phyloP scores from a whole-genome alignment of 2,797 vertebrate genomes.

The Gymnothorax reevesii region DNA sequence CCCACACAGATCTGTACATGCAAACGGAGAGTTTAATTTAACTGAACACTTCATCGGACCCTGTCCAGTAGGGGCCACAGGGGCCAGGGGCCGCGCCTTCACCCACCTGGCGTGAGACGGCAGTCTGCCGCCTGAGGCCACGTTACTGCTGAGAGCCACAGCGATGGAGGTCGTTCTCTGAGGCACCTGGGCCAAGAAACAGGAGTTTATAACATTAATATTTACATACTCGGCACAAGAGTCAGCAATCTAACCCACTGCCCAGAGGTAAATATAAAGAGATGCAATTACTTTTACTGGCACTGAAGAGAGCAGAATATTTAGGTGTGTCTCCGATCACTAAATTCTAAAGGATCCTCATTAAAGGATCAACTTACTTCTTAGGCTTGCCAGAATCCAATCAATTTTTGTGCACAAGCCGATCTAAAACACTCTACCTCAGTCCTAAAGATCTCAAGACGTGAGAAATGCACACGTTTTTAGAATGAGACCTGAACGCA shows the following conservation, averaged over 20 bases:
- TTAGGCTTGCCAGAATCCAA: too few species aligned
- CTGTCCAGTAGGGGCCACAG: background rate
- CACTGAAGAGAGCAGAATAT: background rate
- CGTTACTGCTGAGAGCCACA: constrained; percentile 86
- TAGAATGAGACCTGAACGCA: background rate
- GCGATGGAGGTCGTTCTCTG: constrained; percentile 91
- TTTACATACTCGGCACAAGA: background rate
- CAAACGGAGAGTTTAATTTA: background rate
- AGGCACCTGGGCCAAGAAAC: constrained; percentile 73
- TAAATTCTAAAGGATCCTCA: background rate
- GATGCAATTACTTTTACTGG: background rate
- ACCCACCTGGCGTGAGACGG: constrained; percentile 86
- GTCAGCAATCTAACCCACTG: background rate
- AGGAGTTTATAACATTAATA: background rate
- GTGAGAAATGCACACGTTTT: background rate
- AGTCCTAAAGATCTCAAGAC: background rate
- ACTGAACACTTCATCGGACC: background rate
- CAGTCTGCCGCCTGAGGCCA: constrained; percentile 80
- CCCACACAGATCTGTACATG: background rate
- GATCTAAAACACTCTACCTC: too few species aligned
- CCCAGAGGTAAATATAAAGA: background rate
- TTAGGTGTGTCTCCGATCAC: background rate
- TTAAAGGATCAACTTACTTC: too few species aligned
- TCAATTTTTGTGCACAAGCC: too few species aligned
- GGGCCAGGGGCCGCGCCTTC: background rate